Percentiles rank a stretch among this genome's conserved stretches.
Evolutionary conservation across 2,888 invertebrate species (phyloP).

Genomic region (Caenorhabditis zanzibari): DNA sequence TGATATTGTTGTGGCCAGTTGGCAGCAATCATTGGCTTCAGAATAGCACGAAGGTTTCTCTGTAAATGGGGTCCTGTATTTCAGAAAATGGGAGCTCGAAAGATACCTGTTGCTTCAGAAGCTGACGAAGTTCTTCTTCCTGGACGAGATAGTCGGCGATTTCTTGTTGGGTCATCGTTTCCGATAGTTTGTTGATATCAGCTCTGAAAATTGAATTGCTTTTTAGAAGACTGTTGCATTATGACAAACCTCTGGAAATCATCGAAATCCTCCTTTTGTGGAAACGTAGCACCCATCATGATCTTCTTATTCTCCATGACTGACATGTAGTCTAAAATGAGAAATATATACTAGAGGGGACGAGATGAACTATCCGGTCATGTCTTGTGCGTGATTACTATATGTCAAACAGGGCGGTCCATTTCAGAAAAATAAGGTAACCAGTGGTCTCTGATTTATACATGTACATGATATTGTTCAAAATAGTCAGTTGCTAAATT

Average conservation of each 20-base stretch:
- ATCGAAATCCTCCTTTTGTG: slow-evolving; percentile 33
- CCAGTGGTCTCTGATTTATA: slow-evolving; percentile 20
- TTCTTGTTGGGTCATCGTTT: slow-evolving; percentile 61
- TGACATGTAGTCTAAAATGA: slow-evolving; percentile 69
- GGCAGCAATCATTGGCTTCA: slow-evolving; percentile 67
- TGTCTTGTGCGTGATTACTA: slow-evolving; percentile 36
- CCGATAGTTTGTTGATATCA: slow-evolving; percentile 57
- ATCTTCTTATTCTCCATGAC: slow-evolving; percentile 71
- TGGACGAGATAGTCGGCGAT: slow-evolving; percentile 58
- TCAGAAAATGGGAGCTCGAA: neutral
- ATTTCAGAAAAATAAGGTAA: slow-evolving; percentile 24
- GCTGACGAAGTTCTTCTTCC: slow-evolving; percentile 71
- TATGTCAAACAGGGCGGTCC: slow-evolving; percentile 40
- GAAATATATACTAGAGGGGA: slow-evolving; percentile 20
- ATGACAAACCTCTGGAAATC: slow-evolving; percentile 45
- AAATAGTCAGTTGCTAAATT: slow-evolving; percentile 5
- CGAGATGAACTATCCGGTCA: slow-evolving; percentile 59
- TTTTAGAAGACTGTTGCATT: neutral
- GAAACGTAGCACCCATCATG: slow-evolving; percentile 37
- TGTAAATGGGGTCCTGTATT: neutral
- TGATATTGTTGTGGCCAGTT: slow-evolving; percentile 74
- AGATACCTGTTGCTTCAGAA: slow-evolving; percentile 67
- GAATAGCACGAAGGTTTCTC: slow-evolving; percentile 67
- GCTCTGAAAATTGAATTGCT: slow-evolving; percentile 51
- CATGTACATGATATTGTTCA: neutral